Evolutionary conservation across 2,888 invertebrate genomes (phyloP), one percentile per base, ranked within the genome.

Genomic region (Eupithecia tripunctaria): DNA sequence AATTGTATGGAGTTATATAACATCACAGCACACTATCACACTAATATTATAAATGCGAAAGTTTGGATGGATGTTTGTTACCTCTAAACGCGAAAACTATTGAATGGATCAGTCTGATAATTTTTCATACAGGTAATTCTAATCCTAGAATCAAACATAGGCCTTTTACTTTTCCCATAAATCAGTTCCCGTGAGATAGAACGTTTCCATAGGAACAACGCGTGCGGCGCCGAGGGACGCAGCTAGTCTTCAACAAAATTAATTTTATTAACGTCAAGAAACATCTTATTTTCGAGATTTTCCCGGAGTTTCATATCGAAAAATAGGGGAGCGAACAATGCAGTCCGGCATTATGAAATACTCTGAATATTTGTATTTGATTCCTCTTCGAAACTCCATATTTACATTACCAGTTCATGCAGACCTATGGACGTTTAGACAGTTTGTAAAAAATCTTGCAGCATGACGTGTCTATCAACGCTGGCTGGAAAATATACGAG

Each of bases 281-380:
- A 72, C 72, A 65, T 75, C 63, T 64, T 65, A 70, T 59, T 71
- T 66, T 32, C 56, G 64, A 70, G 65, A 72, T 72, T 75, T 71
- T 41, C 77, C 78, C 79, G 72, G 80, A 85, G 81, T 85, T 84
- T 85, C 82, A 84, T 84, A 86, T 83, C 81, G 80, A 81, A 84
- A 85, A 83, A 81, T 80, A 78, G 85, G 89, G 89, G 85, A 85
- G 78, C 81, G 82, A 84, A 88, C 88, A 89, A 89, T 87, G 82
- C 83, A 81, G 81, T 77, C 82, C 82, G 75, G 80, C 82, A 81
- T 89, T 90, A 92, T 92, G 90, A 92, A 93, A 92, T 92, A 92
- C 89, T 91, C 89, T 85, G 89, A 88, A 92, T 92, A 92, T 90
- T 90, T 91, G 88, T 89, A 88, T 90, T 89, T 89, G 89, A 91